phyloP scores from a whole-genome alignment of 2,113 vertebrate species.

The Stegastes partitus region DNA sequence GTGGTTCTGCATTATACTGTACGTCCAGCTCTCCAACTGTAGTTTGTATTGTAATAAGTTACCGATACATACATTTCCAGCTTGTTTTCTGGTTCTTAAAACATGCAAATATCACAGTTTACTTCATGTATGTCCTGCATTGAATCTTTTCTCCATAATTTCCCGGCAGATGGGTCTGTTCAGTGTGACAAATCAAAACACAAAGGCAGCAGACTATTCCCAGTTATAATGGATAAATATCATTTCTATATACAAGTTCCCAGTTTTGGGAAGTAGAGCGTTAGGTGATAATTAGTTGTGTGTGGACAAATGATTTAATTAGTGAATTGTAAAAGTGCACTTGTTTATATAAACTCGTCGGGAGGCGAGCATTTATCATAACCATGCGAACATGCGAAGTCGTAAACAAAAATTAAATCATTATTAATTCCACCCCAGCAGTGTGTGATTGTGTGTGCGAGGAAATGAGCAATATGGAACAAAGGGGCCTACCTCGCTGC shows the following conservation, averaged over 20 bases:
- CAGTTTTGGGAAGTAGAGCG: neutral
- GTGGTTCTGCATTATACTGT: no score
- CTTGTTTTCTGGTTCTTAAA: neutral
- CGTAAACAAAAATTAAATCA: conserved; percentile 33
- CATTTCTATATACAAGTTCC: neutral
- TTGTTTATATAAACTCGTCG: conserved; percentile 16
- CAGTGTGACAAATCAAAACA: conserved; percentile 20
- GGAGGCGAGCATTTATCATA: conserved; percentile 2
- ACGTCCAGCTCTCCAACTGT: neutral
- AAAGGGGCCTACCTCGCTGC: conserved; percentile 51
- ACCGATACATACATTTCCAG: neutral
- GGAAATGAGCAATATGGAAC: conserved; percentile 60
- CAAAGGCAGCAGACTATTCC: conserved; percentile 10
- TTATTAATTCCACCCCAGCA: conserved; percentile 40
- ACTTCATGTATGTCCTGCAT: neutral
- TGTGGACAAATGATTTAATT: neutral
- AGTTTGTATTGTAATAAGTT: no score
- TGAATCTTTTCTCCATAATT: neutral
- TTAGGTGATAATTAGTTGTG: neutral
- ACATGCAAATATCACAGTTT: neutral
- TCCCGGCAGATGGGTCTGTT: neutral
- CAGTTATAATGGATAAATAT: neutral
- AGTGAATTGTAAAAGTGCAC: conserved; percentile 13
- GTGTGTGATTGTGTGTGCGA: conserved; percentile 15
- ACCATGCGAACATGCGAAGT: neutral